Conservation (phyloP, 2,888 invertebrate genomes). For the Papilio elwesi region DNA sequence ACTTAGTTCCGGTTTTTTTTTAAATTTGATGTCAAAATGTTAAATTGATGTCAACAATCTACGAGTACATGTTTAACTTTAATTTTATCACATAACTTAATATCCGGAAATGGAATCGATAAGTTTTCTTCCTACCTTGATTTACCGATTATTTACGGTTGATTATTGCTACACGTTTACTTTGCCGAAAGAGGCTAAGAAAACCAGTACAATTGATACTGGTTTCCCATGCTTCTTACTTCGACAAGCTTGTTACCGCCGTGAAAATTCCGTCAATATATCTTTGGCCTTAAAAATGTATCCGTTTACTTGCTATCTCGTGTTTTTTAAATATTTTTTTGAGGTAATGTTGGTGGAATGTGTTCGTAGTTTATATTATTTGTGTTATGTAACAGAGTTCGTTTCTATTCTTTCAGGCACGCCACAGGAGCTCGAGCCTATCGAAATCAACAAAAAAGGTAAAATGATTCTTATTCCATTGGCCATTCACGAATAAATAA, state of each 20-base stretch:
- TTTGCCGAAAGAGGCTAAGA: slow-evolving; percentile 63
- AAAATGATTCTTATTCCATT: slow-evolving; percentile 49
- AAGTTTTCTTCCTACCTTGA: slow-evolving; percentile 43
- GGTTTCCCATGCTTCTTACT: slow-evolving; percentile 36
- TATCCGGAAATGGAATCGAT: slow-evolving; percentile 13
- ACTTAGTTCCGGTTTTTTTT: too few species aligned
- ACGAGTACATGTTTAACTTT: too few species aligned
- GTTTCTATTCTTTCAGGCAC: slow-evolving; percentile 68
- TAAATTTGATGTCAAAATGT: too few species aligned
- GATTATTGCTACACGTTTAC: slow-evolving; percentile 66
- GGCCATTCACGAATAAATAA: slow-evolving; percentile 48
- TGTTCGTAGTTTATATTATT: neutral
- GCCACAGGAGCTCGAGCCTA: slow-evolving; percentile 71
- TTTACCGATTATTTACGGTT: slow-evolving; percentile 58
- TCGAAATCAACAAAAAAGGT: slow-evolving; percentile 78
- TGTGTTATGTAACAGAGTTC: slow-evolving; percentile 16
- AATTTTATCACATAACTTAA: too few species aligned
- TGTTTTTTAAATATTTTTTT: too few species aligned
- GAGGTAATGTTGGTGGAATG: neutral
- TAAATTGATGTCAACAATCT: too few species aligned
- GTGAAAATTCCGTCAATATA: slow-evolving; percentile 70
- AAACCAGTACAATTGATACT: slow-evolving; percentile 55
- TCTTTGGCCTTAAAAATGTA: slow-evolving; percentile 64
- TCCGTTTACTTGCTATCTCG: too few species aligned
- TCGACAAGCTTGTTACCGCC: slow-evolving; percentile 63